Percentiles rank a stretch among this genome's conserved stretches.
Conservation (phyloP, 2,888 invertebrate genomes). For the Dryocosmus kuriphilus region DNA sequence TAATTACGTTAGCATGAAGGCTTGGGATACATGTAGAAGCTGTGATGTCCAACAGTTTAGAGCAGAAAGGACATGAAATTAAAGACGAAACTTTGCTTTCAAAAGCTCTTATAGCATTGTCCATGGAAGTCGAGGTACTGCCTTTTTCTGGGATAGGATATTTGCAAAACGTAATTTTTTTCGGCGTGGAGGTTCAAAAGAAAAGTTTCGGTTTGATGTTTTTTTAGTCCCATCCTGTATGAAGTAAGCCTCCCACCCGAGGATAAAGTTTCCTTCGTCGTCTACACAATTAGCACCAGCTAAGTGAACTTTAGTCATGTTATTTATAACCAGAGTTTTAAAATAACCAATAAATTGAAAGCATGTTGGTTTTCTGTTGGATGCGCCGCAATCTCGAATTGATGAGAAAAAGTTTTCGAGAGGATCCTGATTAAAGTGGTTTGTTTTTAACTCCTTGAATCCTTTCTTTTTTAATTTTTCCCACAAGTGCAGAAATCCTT, state of each 20-base stretch:
- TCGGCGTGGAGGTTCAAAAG: no score
- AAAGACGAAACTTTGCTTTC: neutral
- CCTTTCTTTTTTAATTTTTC: conserved; percentile 4
- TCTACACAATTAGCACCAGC: conserved; percentile 10
- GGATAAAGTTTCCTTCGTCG: no score
- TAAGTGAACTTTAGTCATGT: neutral
- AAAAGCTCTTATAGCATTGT: neutral
- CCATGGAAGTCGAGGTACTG: no score
- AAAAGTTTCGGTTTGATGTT: no score
- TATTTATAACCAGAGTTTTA: conserved; percentile 39
- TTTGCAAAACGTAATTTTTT: no score
- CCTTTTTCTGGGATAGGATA: no score
- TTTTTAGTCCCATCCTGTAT: no score
- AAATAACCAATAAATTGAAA: conserved; percentile 37
- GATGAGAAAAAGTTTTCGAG: conserved; percentile 47
- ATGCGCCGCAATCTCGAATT: no score
- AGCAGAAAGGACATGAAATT: neutral
- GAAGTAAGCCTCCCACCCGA: no score
- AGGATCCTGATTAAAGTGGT: conserved; percentile 46
- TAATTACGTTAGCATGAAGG: neutral
- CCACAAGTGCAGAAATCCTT: conserved; percentile 26
- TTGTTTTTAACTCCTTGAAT: conserved; percentile 31
- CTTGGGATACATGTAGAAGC: neutral
- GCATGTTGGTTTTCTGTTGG: no score
- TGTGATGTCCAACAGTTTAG: neutral